Base-by-base conservation (phyloP, 2,797 vertebrate genomes). In the Mormyrus hasselquistii region DNA sequence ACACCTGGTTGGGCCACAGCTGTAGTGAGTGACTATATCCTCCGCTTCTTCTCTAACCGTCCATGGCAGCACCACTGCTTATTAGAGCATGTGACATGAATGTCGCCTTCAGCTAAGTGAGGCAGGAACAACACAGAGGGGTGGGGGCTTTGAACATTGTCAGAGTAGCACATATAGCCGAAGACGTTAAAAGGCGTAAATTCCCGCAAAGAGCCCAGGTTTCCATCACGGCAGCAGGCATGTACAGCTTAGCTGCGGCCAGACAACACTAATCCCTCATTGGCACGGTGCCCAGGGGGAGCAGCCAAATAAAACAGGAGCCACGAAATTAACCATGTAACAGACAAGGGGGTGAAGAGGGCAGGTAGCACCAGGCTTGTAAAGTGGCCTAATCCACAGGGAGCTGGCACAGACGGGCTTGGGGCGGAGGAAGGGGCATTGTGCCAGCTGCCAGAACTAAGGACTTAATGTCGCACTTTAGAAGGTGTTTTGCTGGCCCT, bases 401-500 rank as follows among this genome's bases (percentile, higher is more conserved):
- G 91, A 93, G 91, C 89, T 89, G 89, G 89, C 65, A 86, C 87
- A 38, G 76, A 89, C 73, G 73, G 6, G 91, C 90, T 62, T n/a
- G n/a, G 57, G 57, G 41, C 12, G 3, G 16, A 5, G 53, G 4
- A 5, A 87, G 88, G 14, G 50, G 89, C 88, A 87, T 91, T 88
- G 12, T 25, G 90, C 91, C 90, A 89, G 90, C 92, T 91, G 90
- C 90, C 59, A 84, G 83, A 69, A 57, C n/a, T 93, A 94, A 94
- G 92, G 93, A 93, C 93, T 92, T 92, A 90, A 91, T 88, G 92
- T 92, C 93, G 95, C 96, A 95, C 93, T 93, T 93, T 93, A 94
- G 93, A 93, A 91, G 91, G 90, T 93, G 91, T 93, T 92, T 93
- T 90, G 49, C 91, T 44, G 89, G 90, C 92, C 90, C 88, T 93